phyloP scores from a whole-genome alignment of 2,113 vertebrate genomes.

The Stegostoma tigrinum region DNA sequence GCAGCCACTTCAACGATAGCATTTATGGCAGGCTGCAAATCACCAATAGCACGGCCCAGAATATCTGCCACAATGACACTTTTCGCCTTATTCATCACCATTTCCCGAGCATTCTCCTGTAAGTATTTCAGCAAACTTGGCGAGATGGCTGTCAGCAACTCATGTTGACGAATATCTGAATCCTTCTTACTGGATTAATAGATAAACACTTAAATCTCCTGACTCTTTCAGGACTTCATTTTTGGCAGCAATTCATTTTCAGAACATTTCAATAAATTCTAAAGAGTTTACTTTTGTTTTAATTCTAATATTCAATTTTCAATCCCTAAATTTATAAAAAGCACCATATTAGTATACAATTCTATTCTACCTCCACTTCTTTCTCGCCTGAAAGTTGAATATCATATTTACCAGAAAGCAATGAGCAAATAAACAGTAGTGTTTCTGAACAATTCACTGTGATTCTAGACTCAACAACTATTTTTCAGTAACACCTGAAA shows the following conservation, averaged over 20 bases:
- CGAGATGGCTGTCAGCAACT: conserved; percentile 81
- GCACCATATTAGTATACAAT: background rate
- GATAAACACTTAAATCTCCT: background rate
- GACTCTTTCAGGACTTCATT: background rate
- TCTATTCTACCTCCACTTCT: background rate
- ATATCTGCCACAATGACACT: conserved; percentile 73
- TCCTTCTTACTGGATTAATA: conserved; percentile 77
- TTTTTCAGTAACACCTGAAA: background rate
- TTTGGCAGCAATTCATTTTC: background rate
- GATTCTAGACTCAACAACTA: background rate
- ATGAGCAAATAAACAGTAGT: background rate
- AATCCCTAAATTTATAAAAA: background rate
- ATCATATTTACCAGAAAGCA: background rate
- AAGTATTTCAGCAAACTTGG: conserved; percentile 69
- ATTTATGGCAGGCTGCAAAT: conserved; percentile 72
- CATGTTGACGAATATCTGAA: conserved; percentile 55
- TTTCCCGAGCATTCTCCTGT: conserved; percentile 57
- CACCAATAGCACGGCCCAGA: conserved; percentile 67
- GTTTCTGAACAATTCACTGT: background rate
- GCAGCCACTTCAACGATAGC: conserved; percentile 73
- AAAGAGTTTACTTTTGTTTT: background rate
- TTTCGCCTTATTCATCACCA: conserved; percentile 72
- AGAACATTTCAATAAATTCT: background rate
- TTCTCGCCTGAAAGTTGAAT: background rate
- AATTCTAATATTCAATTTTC: background rate